Conservation (phyloP, 2,888 invertebrate genomes). For the Gryllus longicercus region DNA sequence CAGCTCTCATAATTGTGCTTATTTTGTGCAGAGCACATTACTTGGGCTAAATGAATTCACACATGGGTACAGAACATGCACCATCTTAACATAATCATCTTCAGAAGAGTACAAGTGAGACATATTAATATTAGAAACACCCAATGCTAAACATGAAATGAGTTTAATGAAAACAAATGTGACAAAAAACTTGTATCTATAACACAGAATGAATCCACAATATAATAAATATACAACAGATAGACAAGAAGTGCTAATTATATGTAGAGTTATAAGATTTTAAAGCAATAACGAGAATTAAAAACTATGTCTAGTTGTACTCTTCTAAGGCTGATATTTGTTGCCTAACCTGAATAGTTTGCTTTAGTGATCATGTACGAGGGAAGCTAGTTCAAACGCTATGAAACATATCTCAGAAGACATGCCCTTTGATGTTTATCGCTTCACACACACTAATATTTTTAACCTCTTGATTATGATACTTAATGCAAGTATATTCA, state of each 20-base stretch:
- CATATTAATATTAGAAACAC: not conserved
- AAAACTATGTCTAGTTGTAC: not conserved
- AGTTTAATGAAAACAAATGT: too few relatives aligned
- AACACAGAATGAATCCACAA: too few relatives aligned
- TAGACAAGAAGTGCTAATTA: too few relatives aligned
- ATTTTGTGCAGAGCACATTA: not conserved
- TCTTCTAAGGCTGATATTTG: not conserved
- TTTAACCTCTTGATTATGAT: slow-evolving; percentile 11
- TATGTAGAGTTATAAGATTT: not conserved
- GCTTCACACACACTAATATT: not conserved
- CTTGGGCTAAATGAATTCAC: not conserved
- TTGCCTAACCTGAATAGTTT: not conserved
- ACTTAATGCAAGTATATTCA: not conserved
- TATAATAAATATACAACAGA: too few relatives aligned
- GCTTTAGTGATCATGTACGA: not conserved
- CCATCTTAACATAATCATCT: not conserved
- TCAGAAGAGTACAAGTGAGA: not conserved
- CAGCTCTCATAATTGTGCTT: not conserved
- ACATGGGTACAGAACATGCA: not conserved
- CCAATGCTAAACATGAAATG: too few relatives aligned
- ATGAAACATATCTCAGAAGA: not conserved
- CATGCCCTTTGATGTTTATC: not conserved
- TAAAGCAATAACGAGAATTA: not conserved
- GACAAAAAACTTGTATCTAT: too few relatives aligned
- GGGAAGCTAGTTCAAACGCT: not conserved